These are phyloP conservation scores for Lasius platythorax DNA, from an alignment of 2,888 invertebrate species.

Conservation along the genomic window DNA sequence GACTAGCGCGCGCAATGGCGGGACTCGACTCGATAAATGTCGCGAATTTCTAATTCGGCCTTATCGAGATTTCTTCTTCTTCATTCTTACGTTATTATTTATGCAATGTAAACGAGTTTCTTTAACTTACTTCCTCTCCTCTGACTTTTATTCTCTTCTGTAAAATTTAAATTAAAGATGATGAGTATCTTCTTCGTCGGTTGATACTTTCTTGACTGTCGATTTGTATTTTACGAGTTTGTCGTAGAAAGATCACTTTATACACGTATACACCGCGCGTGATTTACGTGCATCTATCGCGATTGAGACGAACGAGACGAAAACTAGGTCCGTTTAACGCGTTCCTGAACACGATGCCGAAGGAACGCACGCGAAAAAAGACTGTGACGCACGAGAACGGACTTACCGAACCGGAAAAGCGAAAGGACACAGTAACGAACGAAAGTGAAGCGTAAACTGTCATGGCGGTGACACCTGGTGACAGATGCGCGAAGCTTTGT, in stretches of 20 bases:
- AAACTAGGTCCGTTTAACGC: background rate
- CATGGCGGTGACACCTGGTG: background rate
- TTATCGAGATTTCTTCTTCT: background rate
- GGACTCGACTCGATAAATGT: background rate
- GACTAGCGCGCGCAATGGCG: background rate
- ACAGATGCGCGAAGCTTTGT: background rate
- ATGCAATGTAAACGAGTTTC: background rate
- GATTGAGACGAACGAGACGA: background rate
- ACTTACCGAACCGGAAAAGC: background rate
- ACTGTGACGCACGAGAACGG: background rate
- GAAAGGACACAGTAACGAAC: background rate
- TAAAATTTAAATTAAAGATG: background rate
- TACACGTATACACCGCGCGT: background rate
- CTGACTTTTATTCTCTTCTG: background rate
- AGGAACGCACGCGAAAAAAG: background rate
- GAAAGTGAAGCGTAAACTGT: background rate
- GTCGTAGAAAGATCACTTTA: background rate
- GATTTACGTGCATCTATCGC: background rate
- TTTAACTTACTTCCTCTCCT: no score
- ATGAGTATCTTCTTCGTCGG: background rate
- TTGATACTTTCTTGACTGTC: background rate
- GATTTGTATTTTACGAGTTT: background rate
- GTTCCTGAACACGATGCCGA: background rate
- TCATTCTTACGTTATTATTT: background rate
- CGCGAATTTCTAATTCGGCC: background rate